Evolutionary conservation across 1,140 invertebrate genomes (phyloP), one percentile per base, ranked within the genome.

Genomic region (Leptinotarsa defecta): DNA sequence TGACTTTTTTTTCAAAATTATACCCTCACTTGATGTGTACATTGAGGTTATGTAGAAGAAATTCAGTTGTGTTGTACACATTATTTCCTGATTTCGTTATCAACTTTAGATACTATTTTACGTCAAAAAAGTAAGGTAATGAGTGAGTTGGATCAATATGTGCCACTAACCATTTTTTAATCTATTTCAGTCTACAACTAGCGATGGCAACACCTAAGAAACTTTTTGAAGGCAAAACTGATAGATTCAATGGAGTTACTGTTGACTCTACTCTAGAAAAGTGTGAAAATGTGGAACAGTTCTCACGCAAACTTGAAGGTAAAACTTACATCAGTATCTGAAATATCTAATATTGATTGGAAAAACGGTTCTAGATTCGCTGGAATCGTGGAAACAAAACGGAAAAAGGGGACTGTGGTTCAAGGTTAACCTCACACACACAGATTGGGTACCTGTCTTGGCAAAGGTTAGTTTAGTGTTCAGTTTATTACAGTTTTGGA

Each of bases 391-490:
- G 95, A 87, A 81, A 43, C 81, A 86, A 27, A 86, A 89, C 19
- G 90, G 91, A 27, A 90, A 90, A 81, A 87, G 94, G 77, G 91
- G 92, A 34, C 90, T 96, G 73, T 97, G 95, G 95, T 95, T 96
- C 82, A 91, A 91, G 84, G 90, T 96, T 3, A 83, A 90, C 81
- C 86, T 91, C 52, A 85, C 89, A 64, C 89, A 95, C 80, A 88
- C 91, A 6, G 89, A 90, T 13, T 94, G 94, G 90, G 90, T 97
- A 68, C 94, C 95, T 49, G 84, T 93, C 76, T 87, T 96, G 76
- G 89, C 91, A 1, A 89, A 92, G 85, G 92, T 92, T 87, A 86
- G 76, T 84, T 34, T 8, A 34, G 27, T 34, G 27, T 34, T 34
- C 27, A 34, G 6, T 34, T 43, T 11, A 8, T 43, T 43, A 43